Percentiles rank a stretch among this genome's conserved stretches.
These are phyloP conservation scores for Clistopyga incitator DNA, from an alignment of 2,888 invertebrate species.

Conservation along the genomic window DNA sequence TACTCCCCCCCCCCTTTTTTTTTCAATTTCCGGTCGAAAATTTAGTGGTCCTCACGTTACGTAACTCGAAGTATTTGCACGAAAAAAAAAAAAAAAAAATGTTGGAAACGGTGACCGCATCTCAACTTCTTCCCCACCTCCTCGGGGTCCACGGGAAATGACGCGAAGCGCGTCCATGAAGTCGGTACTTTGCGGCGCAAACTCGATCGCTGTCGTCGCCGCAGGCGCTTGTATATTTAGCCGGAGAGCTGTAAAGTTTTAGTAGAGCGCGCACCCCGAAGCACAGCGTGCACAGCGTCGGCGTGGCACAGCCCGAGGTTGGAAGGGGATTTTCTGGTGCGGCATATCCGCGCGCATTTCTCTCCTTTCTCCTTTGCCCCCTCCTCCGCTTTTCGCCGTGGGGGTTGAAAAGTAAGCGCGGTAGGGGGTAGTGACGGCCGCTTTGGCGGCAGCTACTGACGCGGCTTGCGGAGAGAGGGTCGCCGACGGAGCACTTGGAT, in stretches of 20 bases:
- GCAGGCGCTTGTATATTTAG: slow-evolving; percentile 73
- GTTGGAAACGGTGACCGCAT: neutral
- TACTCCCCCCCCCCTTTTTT: no score
- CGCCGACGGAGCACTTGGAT: slow-evolving; percentile 74
- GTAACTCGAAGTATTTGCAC: neutral
- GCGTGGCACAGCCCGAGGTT: slow-evolving; percentile 50
- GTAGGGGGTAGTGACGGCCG: slow-evolving; percentile 46
- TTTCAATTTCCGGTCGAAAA: no score
- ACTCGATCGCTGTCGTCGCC: slow-evolving; percentile 48
- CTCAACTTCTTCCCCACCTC: neutral
- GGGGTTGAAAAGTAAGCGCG: slow-evolving; percentile 56
- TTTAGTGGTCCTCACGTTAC: neutral
- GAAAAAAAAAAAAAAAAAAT: slow-evolving; percentile 5
- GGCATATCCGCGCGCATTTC: slow-evolving; percentile 52
- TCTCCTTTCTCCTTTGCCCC: slow-evolving; percentile 20
- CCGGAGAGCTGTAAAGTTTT: slow-evolving; percentile 70
- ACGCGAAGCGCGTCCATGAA: slow-evolving; percentile 22
- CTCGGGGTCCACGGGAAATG: neutral
- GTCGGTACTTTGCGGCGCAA: slow-evolving; percentile 44
- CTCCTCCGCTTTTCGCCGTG: slow-evolving; percentile 6
- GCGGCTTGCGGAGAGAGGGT: slow-evolving; percentile 48
- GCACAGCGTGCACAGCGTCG: slow-evolving; percentile 43
- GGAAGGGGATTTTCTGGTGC: slow-evolving; percentile 63
- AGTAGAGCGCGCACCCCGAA: slow-evolving; percentile 36
- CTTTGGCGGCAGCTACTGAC: slow-evolving; percentile 41